Evolutionary conservation across 2,888 invertebrate species (phyloP), one percentile per base, ranked within the genome.

Genomic region (Zygothrica quintamaculata): DNA sequence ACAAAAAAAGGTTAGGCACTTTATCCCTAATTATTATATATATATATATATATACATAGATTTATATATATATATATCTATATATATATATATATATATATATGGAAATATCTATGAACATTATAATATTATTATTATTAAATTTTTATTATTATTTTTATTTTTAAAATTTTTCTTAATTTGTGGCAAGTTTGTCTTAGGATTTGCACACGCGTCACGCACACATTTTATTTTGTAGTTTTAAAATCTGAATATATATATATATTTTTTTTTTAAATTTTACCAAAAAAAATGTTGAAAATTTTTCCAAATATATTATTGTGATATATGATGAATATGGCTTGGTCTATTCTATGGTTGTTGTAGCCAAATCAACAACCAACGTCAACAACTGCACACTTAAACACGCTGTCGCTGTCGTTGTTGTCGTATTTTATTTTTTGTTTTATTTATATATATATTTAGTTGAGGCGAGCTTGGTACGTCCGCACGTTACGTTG

Each of bases 401-500:
- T 18, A 64, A 69, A 64, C 69, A 69, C 69, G 57, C 51, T 39
- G 37, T 46, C 18, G 46, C 47, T n/a, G 40, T 53, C 73, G 40
- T 25, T 37, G 34, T 43, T 43, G 25, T 33, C 31, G 40, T 47
- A 18, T 34, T 62, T 34, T 46, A 29, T 29, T 42, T 34, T 47
- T 25, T 48, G 5, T 36, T 5, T 11, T 36, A 3, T 36, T 5
- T 36, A 6, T 36, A 7, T 36, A 6, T 34, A 6, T 53, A 22
- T 36, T 25, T 52, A 25, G 34, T 34, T 56, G 42, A 40, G 61
- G 65, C 74, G 84, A 84, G 84, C 81, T 88, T 76, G 84, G 85
- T 81, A 90, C 88, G 88, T 90, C 89, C 88, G 89, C 86, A 89
- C 90, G 89, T 80, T 86, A 84, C 89, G 90, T 88, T 91, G 90